phyloP scores from a whole-genome alignment of 2,797 vertebrate genomes.

The Peromyscus attwateri region DNA sequence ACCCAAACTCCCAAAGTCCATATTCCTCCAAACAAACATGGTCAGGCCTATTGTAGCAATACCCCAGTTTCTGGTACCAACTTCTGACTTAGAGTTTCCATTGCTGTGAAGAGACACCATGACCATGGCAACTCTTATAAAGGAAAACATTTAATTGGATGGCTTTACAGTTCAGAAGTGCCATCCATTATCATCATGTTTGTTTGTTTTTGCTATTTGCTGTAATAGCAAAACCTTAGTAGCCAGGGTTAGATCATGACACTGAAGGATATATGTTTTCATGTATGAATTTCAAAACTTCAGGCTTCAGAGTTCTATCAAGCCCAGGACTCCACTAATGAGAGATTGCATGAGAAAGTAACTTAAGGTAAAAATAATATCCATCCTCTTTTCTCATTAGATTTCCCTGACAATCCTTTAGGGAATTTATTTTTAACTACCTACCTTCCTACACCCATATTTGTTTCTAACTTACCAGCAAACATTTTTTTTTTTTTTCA shows the following conservation, averaged over 20 bases:
- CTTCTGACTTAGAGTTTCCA: not conserved
- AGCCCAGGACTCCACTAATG: not conserved
- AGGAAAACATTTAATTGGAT: not conserved
- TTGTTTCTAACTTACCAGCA: slow-evolving; percentile 5
- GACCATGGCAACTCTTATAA: not conserved
- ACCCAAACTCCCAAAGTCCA: too few species aligned
- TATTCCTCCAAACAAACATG: too few species aligned
- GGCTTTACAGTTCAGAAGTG: not conserved
- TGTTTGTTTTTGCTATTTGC: too few species aligned
- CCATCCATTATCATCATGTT: not conserved
- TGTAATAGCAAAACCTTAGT: slow-evolving; percentile 1
- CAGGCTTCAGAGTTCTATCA: not conserved
- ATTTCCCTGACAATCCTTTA: not conserved
- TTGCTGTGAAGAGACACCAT: not conserved
- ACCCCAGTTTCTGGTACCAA: too few species aligned
- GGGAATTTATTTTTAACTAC: not conserved
- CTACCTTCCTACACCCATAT: not conserved
- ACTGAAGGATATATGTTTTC: slow-evolving; percentile 18
- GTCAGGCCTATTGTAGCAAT: too few species aligned
- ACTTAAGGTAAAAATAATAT: slow-evolving; percentile 19
- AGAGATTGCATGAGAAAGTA: not conserved
- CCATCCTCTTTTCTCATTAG: not conserved
- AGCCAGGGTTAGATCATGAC: slow-evolving; percentile 16
- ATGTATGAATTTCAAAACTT: not conserved
- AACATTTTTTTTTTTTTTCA: not conserved